A percentile compares a stretch with the other conserved stretches of the same genome.
Evolutionary conservation across 2,888 invertebrate genomes (phyloP).

Genomic region (Drosophila leonis): DNA sequence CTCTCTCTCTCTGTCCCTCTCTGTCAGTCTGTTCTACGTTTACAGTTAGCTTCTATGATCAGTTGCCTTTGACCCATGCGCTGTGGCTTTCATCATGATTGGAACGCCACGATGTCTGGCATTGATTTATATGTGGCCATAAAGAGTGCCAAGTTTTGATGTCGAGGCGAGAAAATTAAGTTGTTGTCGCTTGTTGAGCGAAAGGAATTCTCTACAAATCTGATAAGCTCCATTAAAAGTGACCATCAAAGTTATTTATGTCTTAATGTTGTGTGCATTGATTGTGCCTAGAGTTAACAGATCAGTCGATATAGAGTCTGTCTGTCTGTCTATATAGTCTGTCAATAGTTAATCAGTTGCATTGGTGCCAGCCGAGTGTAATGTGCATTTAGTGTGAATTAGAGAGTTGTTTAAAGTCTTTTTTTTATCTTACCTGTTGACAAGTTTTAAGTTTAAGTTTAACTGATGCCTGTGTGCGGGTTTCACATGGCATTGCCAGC

Average conservation of each 20-base stretch:
- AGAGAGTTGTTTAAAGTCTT: conserved; percentile 7
- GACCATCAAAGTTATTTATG: conserved; percentile 74
- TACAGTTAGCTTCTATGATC: conserved; percentile 72
- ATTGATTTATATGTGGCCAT: conserved; percentile 71
- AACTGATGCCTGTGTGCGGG: conserved; percentile 1
- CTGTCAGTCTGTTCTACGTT: conserved; percentile 1
- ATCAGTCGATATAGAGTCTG: conserved; percentile 43
- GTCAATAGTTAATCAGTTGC: conserved; percentile 58
- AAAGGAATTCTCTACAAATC: conserved; percentile 42
- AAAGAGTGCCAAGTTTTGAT: conserved; percentile 64
- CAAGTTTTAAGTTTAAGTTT: background rate
- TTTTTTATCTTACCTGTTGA: conserved; percentile 10
- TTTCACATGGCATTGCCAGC: conserved; percentile 1
- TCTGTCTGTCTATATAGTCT: conserved; percentile 3
- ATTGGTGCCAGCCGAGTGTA: background rate
- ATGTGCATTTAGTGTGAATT: conserved; percentile 20
- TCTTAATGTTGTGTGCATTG: conserved; percentile 49
- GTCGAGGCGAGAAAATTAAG: conserved; percentile 78
- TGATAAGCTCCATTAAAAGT: conserved; percentile 68
- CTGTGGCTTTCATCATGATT: conserved; percentile 67
- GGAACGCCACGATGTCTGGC: conserved; percentile 52
- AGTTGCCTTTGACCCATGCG: conserved; percentile 71
- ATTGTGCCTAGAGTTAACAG: conserved; percentile 61
- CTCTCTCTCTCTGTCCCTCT: conserved; percentile 25
- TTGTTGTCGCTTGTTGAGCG: conserved; percentile 57